Evolutionary conservation across 2,888 invertebrate species (phyloP).

Genomic region (Volucella zonaria): DNA sequence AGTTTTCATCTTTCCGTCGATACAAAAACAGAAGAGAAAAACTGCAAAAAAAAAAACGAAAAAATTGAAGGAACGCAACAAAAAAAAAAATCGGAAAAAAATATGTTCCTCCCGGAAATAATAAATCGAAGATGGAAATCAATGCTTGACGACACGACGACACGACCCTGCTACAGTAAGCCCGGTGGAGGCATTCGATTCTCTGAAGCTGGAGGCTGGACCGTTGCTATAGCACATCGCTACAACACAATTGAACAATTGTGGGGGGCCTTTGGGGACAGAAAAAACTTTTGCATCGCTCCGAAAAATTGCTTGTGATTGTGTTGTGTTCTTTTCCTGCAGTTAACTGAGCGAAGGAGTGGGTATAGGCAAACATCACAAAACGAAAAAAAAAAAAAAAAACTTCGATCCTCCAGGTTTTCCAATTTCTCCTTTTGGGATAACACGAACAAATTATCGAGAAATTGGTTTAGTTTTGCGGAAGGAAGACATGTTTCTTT

Average conservation of each 20-base stretch:
- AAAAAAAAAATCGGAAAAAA: conserved; percentile 49
- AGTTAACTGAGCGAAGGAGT: conserved; percentile 28
- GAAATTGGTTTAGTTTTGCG: conserved; percentile 68
- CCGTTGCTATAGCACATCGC: conserved; percentile 27
- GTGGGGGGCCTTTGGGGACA: conserved; percentile 38
- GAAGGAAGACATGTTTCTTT: conserved; percentile 38
- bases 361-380: background rate
- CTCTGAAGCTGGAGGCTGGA: background rate
- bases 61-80: conserved; percentile 33
- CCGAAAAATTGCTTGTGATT: conserved; percentile 68
- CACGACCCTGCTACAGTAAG: background rate
- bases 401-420: background rate
- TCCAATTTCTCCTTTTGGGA: conserved; percentile 27
- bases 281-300: conserved; percentile 40
- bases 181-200: background rate
- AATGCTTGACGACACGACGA: conserved; percentile 25
- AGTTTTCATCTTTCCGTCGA: conserved; percentile 62
- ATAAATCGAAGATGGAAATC: conserved; percentile 50
- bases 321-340: conserved; percentile 54
- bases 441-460: conserved; percentile 67
- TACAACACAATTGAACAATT: conserved; percentile 16
- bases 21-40: conserved; percentile 20
- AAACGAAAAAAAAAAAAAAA: conserved; percentile 8
- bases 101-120: conserved; percentile 63
- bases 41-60: conserved; percentile 17